A percentile compares a stretch with the other conserved stretches of the same genome.
These are phyloP conservation scores for Propsilocerus akamusi DNA, from an alignment of 1,140 invertebrate genomes.

Conservation along the genomic window DNA sequence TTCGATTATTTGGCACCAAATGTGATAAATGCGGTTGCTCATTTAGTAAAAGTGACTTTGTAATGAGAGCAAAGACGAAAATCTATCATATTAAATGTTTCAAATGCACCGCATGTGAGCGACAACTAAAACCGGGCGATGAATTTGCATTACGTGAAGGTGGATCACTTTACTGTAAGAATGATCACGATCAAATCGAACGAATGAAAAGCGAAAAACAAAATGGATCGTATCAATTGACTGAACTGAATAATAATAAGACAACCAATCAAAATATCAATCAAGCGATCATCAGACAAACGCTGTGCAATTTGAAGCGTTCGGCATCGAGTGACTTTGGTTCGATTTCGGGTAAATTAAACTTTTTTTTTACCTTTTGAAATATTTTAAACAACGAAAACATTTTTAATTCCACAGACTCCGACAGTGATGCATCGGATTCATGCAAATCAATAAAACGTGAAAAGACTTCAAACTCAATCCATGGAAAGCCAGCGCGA, in stretches of 20 bases:
- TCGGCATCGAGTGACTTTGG: slow-evolving; percentile 59
- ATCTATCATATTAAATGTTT: slow-evolving; percentile 98
- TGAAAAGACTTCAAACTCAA: slow-evolving; percentile 34
- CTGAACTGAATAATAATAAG: slow-evolving; percentile 21
- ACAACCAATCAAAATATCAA: slow-evolving; percentile 48
- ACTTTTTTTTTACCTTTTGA: slow-evolving; percentile 5
- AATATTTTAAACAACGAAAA: slow-evolving; percentile 7
- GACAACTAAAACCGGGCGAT: slow-evolving; percentile 76
- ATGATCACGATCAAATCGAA: slow-evolving; percentile 85
- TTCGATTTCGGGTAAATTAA: slow-evolving; percentile 63
- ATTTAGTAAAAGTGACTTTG: slow-evolving; percentile 92
- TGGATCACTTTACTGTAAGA: slow-evolving; percentile 84
- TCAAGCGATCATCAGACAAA: not conserved
- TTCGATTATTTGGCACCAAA: slow-evolving; percentile 87
- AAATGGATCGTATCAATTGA: slow-evolving; percentile 27
- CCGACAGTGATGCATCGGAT: slow-evolving; percentile 64
- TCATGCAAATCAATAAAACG: slow-evolving; percentile 48
- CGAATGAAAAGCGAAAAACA: slow-evolving; percentile 38
- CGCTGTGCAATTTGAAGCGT: slow-evolving; percentile 49
- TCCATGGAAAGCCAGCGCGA: slow-evolving; percentile 85
- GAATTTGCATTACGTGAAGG: slow-evolving; percentile 92
- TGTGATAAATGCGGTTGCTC: slow-evolving; percentile 85
- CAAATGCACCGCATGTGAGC: slow-evolving; percentile 80
- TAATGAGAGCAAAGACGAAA: slow-evolving; percentile 92
- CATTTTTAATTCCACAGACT: slow-evolving; percentile 37